phyloP scores from a whole-genome alignment of 2,113 vertebrate genomes.

The Dunckerocampus dactyliophorus region DNA sequence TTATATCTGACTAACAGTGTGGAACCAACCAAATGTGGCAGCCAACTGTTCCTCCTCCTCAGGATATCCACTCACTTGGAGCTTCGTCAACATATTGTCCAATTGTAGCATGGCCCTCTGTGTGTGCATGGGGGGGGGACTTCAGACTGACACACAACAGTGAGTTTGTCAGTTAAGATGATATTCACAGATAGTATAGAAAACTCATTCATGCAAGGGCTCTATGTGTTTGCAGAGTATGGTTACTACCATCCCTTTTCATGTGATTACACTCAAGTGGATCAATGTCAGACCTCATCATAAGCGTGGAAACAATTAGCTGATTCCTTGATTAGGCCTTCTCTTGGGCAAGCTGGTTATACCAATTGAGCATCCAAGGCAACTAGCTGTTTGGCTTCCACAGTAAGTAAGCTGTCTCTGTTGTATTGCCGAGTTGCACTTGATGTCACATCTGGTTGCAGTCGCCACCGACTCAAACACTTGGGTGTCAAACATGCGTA shows the following conservation, averaged over 20 bases:
- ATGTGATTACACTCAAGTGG: background rate
- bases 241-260: background rate
- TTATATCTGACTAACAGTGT: conserved; percentile 72
- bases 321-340: background rate
- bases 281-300: conserved; percentile 2
- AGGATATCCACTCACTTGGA: conserved; percentile 67
- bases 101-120: conserved; percentile 18
- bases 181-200: background rate
- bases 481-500: too few relatives aligned
- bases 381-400: too few relatives aligned
- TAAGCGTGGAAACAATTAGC: background rate
- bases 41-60: conserved; percentile 74
- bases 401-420: too few relatives aligned
- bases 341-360: background rate
- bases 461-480: too few relatives aligned
- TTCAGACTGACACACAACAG: conserved; percentile 14
- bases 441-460: too few relatives aligned
- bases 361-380: background rate
- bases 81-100: conserved; percentile 51
- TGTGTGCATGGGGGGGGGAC: conserved; percentile 13
- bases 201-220: too few relatives aligned
- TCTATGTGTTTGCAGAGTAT: too few relatives aligned
- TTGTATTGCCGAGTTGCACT: too few relatives aligned
- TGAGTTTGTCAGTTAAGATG: conserved; percentile 17
- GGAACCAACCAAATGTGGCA: conserved; percentile 73